phyloP scores from a whole-genome alignment of 2,797 vertebrate genomes.

The Falco novaeseelandiae region DNA sequence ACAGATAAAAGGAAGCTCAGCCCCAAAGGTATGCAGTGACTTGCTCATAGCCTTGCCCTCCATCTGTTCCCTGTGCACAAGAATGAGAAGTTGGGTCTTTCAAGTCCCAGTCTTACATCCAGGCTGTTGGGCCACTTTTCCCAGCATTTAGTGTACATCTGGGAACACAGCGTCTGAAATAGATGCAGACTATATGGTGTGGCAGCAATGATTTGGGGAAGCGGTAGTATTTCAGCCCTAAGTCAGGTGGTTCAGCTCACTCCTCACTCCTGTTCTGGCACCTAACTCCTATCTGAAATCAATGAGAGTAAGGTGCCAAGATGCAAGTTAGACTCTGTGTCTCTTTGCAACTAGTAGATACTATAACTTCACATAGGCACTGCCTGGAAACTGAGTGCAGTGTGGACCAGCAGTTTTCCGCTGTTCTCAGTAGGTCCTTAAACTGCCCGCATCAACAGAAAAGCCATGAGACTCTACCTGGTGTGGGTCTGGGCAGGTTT shows the following conservation, averaged over 20 bases:
- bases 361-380: neutral
- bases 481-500: neutral
- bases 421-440: neutral
- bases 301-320: conserved; percentile 42
- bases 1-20: neutral
- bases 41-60: neutral
- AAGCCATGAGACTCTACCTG: rapidly evolving
- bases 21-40: neutral
- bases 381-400: neutral
- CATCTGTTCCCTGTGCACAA: rapidly evolving
- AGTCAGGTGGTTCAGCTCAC: neutral
- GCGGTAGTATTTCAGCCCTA: neutral
- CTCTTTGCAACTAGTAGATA: conserved; percentile 2
- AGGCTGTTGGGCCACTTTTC: neutral
- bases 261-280: conserved; percentile 30
- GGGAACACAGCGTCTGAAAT: neutral
- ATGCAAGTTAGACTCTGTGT: conserved; percentile 19
- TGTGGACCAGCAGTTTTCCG: neutral
- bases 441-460: rapidly evolving
- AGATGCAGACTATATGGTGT: neutral
- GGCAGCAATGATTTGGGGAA: neutral
- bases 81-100: neutral
- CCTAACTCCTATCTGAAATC: conserved; percentile 12
- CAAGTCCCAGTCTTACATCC: rapidly evolving
- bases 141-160: neutral